Conservation (phyloP, 2,888 invertebrate genomes). For the Zeuzera pyrina region DNA sequence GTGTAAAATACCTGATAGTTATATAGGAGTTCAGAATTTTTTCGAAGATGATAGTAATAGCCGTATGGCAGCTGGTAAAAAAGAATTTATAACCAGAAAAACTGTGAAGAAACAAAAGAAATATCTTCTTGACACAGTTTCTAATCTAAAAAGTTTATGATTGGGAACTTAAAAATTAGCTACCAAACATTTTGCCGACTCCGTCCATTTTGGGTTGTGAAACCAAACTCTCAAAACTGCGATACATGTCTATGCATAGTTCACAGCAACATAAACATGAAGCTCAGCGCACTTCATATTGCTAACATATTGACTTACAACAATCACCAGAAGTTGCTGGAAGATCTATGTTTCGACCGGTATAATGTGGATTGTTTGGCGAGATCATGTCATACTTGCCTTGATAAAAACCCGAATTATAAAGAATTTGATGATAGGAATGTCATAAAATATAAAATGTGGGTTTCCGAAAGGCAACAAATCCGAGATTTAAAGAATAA, state of each 20-base stretch:
- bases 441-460: slow-evolving; percentile 15
- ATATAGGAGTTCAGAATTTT: slow-evolving; percentile 15
- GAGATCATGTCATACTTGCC: slow-evolving; percentile 15
- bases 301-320: slow-evolving; percentile 15
- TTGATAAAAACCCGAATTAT: slow-evolving; percentile 16
- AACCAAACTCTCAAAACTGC: slow-evolving; percentile 18
- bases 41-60: slow-evolving; percentile 23
- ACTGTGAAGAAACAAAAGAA: slow-evolving; percentile 21
- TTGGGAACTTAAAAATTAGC: slow-evolving; percentile 11
- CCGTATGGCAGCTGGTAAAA: slow-evolving; percentile 21
- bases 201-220: slow-evolving; percentile 22
- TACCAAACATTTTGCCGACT: slow-evolving; percentile 18
- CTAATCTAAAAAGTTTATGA: slow-evolving; percentile 20
- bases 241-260: slow-evolving; percentile 20
- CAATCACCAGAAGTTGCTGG: slow-evolving; percentile 14
- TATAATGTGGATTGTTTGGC: slow-evolving; percentile 17
- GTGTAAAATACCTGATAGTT: no score
- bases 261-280: slow-evolving; percentile 18
- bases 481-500: slow-evolving; percentile 19
- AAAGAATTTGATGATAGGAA: slow-evolving; percentile 17
- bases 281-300: slow-evolving; percentile 12
- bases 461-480: slow-evolving; percentile 13
- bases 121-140: slow-evolving; percentile 19
- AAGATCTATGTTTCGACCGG: slow-evolving; percentile 16
- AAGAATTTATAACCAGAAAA: slow-evolving; percentile 20